Percentiles rank a stretch among this genome's conserved stretches.
Conservation (phyloP, 2,113 vertebrate genomes). For the Oncorhynchus nerka region DNA sequence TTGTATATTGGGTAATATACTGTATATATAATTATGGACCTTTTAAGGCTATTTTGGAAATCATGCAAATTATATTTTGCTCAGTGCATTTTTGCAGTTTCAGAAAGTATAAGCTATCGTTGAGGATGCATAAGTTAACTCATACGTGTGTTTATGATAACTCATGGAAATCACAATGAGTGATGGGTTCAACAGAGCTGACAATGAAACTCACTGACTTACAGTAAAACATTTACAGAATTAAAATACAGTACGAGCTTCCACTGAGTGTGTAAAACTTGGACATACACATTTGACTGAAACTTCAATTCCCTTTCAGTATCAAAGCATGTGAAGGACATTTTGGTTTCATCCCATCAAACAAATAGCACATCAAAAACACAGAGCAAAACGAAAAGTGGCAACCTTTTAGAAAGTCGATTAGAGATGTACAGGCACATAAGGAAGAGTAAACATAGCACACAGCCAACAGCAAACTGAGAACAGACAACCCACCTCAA, state of each 20-base stretch:
- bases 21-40: neutral
- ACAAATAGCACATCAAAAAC: constrained; percentile 66
- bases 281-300: neutral
- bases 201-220: neutral
- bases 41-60: neutral
- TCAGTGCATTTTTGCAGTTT: neutral
- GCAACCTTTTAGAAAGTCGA: constrained; percentile 74
- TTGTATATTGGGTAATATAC: neutral
- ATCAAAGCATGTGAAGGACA: constrained; percentile 3
- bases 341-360: constrained; percentile 48
- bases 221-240: neutral
- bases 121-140: neutral
- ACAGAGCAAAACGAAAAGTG: constrained; percentile 59
- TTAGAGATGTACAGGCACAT: constrained; percentile 68
- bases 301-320: neutral
- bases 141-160: neutral
- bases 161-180: neutral
- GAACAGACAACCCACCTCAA: constrained; percentile 73
- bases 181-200: neutral
- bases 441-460: constrained; percentile 50
- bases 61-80: neutral
- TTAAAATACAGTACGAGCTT: neutral
- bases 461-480: constrained; percentile 51
- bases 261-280: neutral
- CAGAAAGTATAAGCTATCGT: neutral